Evolutionary conservation across 1,140 invertebrate species (phyloP).

Genomic region (Proctacanthus coquilletti): DNA sequence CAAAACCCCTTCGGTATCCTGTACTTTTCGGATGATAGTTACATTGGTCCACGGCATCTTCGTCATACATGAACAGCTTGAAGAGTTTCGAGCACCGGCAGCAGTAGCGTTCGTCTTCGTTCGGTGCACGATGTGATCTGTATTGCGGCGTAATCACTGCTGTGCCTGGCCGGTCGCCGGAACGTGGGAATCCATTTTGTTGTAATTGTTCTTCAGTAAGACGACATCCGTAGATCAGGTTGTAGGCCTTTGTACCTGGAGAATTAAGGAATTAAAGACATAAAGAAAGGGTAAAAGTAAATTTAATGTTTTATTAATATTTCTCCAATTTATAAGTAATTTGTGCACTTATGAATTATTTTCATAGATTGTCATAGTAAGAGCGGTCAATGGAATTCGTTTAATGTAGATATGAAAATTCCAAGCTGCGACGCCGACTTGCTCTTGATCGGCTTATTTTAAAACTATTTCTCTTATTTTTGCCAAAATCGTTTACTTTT

Average conservation of each 20-base stretch:
- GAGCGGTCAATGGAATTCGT: too few relatives aligned
- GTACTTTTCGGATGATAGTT: slow-evolving; percentile 81
- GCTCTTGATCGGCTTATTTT: too few relatives aligned
- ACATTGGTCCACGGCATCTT: slow-evolving; percentile 59
- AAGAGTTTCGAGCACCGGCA: slow-evolving; percentile 68
- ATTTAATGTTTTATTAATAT: slow-evolving; percentile 21
- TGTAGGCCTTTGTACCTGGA: slow-evolving; percentile 20
- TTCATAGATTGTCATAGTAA: slow-evolving; percentile 34
- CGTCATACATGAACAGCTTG: slow-evolving; percentile 58
- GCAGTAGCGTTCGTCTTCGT: slow-evolving; percentile 56
- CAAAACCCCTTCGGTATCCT: slow-evolving; percentile 49
- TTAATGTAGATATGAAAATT: too few relatives aligned
- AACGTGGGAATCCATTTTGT: slow-evolving; percentile 70
- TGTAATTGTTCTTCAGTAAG: slow-evolving; percentile 61
- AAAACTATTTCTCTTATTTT: slow-evolving; percentile 35
- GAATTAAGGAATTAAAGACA: too few relatives aligned
- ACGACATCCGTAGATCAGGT: slow-evolving; percentile 35
- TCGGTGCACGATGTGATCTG: slow-evolving; percentile 42
- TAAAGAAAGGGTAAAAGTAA: background rate
- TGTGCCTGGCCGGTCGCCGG: slow-evolving; percentile 44
- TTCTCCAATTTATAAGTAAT: too few relatives aligned
- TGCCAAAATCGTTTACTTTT: slow-evolving; percentile 12
- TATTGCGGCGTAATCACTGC: slow-evolving; percentile 43
- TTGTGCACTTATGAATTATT: slow-evolving; percentile 36
- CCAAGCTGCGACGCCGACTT: too few relatives aligned